phyloP scores from a whole-genome alignment of 2,888 invertebrate genomes.

The Nomada ruficornis region DNA sequence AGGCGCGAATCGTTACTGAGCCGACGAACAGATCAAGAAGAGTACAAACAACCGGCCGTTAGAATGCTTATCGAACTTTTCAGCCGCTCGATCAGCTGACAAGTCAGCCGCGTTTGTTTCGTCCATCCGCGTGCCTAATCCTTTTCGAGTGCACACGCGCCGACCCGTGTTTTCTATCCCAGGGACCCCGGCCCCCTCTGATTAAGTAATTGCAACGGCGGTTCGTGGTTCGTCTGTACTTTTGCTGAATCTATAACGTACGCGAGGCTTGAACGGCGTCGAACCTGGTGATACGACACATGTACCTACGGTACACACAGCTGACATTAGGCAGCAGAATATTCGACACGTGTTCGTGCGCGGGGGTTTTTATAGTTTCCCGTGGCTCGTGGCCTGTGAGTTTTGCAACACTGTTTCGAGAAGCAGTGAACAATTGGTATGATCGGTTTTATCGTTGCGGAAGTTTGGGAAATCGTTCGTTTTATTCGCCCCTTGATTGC shows the following conservation, averaged over 20 bases:
- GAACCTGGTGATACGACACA: background rate
- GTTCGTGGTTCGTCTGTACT: background rate
- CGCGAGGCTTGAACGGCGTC: background rate
- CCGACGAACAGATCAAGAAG: slow-evolving; percentile 7
- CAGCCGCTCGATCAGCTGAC: slow-evolving; percentile 6
- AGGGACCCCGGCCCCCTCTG: background rate
- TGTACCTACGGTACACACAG: too few species aligned
- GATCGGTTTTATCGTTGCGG: too few species aligned
- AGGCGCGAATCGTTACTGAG: slow-evolving; percentile 30
- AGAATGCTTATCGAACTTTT: slow-evolving; percentile 37
- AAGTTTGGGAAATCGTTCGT: too few species aligned
- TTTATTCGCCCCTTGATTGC: too few species aligned
- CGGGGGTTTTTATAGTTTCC: background rate
- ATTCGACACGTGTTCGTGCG: background rate
- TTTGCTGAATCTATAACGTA: background rate
- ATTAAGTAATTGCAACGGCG: slow-evolving; percentile 40
- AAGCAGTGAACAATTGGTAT: too few species aligned
- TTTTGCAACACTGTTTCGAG: background rate
- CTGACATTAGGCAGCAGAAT: background rate
- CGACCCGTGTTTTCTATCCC: background rate
- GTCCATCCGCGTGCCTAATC: background rate
- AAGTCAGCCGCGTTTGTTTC: slow-evolving; percentile 11
- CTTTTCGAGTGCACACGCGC: slow-evolving; percentile 36
- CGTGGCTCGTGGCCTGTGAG: background rate
- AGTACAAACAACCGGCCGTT: background rate